Base-by-base conservation (phyloP, 2,113 vertebrate species). In the Turnix velox region DNA sequence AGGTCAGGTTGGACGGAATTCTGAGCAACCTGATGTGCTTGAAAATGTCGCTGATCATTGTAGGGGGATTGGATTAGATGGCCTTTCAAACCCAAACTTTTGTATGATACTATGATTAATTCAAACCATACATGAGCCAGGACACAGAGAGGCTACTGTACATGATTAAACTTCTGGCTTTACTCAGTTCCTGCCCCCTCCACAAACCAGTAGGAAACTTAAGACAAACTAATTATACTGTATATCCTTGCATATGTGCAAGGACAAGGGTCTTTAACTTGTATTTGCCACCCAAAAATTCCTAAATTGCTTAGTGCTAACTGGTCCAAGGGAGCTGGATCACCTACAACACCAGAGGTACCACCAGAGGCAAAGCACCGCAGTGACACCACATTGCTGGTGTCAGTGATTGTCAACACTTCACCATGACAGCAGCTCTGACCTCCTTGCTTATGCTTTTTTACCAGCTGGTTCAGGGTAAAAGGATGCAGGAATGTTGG, bases 311-410 rank as follows among this genome's bases (percentile, higher is more conserved):
- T 90, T 66, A 35, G 42, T 66, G n/a, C 46, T 37, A 14, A 4
- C 48, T 48, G 30, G 45, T 30, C 59, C 37, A 42, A 58, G 31
- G 31, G 23, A 35, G 43, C 17, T 37, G 19, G 12, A 33, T 40
- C 37, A 85, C 58, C 14, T n/a, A n/a, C n/a, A n/a, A n/a, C n/a
- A n/a, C n/a, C 55, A 76, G 45, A 33, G 42, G 42, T 3, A 20
- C 27, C 55, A 66, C 37, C 68, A 49, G 31, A 65, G 37, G 45
- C 49, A 72, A 85, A 73, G 48, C 7, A 15, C 27, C 1, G 0
- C 23, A 18, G 61, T 4, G 16, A 40, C 62, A 46, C 63, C 81
- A 54, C 59, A 22, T 7, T 8, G 24, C n/a, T 0, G 0, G 5
- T 68, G 37, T 51, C n/a, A 40, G 78, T 72, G 43, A 13, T 14